phyloP scores from a whole-genome alignment of 1,140 invertebrate genomes.

The Lepeophtheirus salmonis region DNA sequence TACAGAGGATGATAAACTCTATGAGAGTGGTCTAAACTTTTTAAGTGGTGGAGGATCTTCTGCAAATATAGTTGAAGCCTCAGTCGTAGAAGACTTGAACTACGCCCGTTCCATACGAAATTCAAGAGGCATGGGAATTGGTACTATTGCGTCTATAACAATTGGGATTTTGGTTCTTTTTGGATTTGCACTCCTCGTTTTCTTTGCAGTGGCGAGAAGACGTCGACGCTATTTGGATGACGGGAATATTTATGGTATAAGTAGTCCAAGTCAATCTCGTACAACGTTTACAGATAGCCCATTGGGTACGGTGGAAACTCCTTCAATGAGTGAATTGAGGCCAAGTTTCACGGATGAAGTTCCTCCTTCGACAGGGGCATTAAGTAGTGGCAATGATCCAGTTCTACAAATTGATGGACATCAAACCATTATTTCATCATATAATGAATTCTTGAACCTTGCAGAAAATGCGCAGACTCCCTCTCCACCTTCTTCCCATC shows the following conservation, averaged over 20 bases:
- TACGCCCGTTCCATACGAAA: slow-evolving; percentile 3
- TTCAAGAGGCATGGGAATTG: slow-evolving; percentile 2
- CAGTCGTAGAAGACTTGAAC: slow-evolving; percentile 12
- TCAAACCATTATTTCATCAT: slow-evolving; percentile 14
- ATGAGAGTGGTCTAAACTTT: slow-evolving; percentile 2
- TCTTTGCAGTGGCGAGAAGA: slow-evolving; percentile 2
- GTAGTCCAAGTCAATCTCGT: slow-evolving; percentile 3
- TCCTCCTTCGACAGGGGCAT: background rate
- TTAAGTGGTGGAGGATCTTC: slow-evolving; percentile 1
- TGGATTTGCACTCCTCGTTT: background rate
- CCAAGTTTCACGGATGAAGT: background rate
- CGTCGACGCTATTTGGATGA: background rate
- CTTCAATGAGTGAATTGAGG: background rate
- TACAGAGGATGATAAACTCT: slow-evolving; percentile 10
- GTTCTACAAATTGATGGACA: slow-evolving; percentile 11
- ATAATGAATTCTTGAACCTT: slow-evolving; percentile 6
- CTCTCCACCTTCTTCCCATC: background rate
- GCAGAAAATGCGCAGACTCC: background rate
- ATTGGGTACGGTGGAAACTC: background rate
- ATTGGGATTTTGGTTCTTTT: slow-evolving; percentile 2
- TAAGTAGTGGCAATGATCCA: background rate
- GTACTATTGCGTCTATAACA: background rate
- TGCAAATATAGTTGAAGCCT: slow-evolving; percentile 3
- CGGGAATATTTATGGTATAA: background rate
- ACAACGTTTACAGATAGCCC: slow-evolving; percentile 4